Evolutionary conservation across 2,113 vertebrate species (phyloP).

Genomic region (Actenoides lindsayi): DNA sequence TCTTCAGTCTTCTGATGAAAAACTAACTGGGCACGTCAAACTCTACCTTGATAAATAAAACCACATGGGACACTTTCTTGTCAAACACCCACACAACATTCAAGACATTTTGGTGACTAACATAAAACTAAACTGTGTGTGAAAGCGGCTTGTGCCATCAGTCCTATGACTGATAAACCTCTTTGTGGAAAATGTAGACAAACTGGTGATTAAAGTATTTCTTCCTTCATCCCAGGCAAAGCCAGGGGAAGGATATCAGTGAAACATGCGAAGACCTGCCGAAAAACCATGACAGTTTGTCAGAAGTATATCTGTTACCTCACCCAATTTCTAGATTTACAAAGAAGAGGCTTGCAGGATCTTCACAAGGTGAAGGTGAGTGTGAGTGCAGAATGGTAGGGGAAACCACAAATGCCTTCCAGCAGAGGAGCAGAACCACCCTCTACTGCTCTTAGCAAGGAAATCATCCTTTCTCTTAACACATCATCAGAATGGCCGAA

Average conservation of each 20-base stretch:
- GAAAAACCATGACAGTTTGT: neutral
- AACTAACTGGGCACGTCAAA: neutral
- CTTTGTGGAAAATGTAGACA: neutral
- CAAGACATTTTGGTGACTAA: neutral
- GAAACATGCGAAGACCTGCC: neutral
- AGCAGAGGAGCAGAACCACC: neutral
- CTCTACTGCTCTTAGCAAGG: fast-evolving
- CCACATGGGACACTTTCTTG: neutral
- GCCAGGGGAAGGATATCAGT: neutral
- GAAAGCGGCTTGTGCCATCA: neutral
- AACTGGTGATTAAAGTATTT: neutral
- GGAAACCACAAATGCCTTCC: neutral
- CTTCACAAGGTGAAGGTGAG: neutral
- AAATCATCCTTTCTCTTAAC: neutral
- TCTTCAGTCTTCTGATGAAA: neutral
- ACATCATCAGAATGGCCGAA: neutral
- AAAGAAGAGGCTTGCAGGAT: neutral
- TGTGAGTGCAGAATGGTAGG: neutral
- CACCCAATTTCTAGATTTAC: neutral
- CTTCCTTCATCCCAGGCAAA: neutral
- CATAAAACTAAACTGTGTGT: neutral
- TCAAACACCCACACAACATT: neutral
- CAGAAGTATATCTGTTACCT: neutral
- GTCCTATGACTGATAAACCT: neutral
- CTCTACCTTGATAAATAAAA: neutral